Percentiles rank a stretch among this genome's conserved stretches.
phyloP scores from a whole-genome alignment of 2,113 vertebrate species.

The Apistogramma diplotaenia region DNA sequence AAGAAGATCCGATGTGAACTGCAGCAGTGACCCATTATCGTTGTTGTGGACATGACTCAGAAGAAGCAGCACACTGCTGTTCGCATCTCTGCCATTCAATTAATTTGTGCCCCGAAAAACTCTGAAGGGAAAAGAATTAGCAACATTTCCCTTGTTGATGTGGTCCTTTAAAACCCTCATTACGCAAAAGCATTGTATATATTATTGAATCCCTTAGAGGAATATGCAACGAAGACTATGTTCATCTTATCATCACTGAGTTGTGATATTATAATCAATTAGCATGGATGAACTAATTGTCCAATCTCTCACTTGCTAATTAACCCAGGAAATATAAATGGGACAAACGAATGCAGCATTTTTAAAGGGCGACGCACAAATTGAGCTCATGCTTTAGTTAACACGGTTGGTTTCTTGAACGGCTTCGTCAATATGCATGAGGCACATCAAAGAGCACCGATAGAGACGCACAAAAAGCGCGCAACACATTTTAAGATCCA shows the following conservation, averaged over 20 bases:
- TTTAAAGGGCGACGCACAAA: constrained; percentile 44
- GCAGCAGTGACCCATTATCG: constrained; percentile 42
- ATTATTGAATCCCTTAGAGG: constrained; percentile 69
- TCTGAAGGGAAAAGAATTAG: constrained; percentile 71
- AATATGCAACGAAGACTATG: constrained; percentile 46
- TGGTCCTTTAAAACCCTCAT: constrained; percentile 71
- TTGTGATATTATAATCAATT: constrained; percentile 77
- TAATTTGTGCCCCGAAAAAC: constrained; percentile 41
- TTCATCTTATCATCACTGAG: constrained; percentile 66
- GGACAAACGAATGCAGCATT: constrained; percentile 59
- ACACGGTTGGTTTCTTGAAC: constrained; percentile 39
- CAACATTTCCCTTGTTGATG: constrained; percentile 68
- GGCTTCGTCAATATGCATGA: constrained; percentile 76
- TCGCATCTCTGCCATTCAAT: constrained; percentile 26
- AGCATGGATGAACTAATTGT: constrained; percentile 70
- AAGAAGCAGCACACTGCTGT: constrained; percentile 49
- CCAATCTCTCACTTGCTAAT: constrained; percentile 73
- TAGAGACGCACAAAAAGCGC: constrained; percentile 58
- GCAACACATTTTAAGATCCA: constrained; percentile 55
- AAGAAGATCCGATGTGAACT: constrained; percentile 12
- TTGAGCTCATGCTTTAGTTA: constrained; percentile 57
- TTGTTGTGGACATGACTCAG: constrained; percentile 31
- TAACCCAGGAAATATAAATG: constrained; percentile 67
- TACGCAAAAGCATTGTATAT: constrained; percentile 69
- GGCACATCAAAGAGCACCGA: constrained; percentile 70